Conservation (phyloP, 2,797 vertebrate genomes). For the Momotus momota region DNA sequence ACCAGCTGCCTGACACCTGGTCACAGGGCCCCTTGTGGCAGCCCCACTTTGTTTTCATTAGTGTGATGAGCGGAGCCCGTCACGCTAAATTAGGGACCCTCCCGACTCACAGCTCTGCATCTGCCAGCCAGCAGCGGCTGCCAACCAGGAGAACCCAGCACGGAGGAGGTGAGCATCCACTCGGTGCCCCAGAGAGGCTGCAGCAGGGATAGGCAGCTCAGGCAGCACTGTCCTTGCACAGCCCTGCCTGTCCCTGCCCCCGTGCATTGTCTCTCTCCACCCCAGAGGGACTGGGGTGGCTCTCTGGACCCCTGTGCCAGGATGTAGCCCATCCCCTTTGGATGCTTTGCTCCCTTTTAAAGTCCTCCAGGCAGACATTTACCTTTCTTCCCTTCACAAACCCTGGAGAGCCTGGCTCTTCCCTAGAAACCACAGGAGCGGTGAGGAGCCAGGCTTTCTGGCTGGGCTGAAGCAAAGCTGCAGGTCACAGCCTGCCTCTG, state of each 20-base stretch:
- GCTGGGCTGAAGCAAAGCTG: neutral
- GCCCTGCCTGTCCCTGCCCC: neutral
- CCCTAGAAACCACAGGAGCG: neutral
- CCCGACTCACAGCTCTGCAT: neutral
- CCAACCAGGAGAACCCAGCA: neutral
- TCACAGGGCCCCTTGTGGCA: neutral
- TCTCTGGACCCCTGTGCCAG: fast-evolving
- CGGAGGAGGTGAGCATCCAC: fast-evolving
- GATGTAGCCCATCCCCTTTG: neutral
- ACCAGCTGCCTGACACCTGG: neutral
- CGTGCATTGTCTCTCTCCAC: neutral
- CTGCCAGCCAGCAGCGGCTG: neutral
- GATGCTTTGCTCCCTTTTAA: neutral
- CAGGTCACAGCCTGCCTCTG: neutral
- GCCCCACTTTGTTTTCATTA: conserved; percentile 55
- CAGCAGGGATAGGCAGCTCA: neutral
- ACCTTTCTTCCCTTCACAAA: neutral
- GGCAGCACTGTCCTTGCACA: neutral
- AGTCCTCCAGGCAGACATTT: neutral
- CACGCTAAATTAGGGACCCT: conserved; percentile 46
- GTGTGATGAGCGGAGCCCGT: neutral
- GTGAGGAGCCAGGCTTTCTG: neutral
- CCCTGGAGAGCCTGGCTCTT: neutral
- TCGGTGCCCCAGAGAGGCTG: fast-evolving
- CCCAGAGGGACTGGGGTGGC: fast-evolving